These are phyloP conservation scores for Sminthurides aquaticus DNA, from an alignment of 2,888 invertebrate species.

Conservation along the genomic window DNA sequence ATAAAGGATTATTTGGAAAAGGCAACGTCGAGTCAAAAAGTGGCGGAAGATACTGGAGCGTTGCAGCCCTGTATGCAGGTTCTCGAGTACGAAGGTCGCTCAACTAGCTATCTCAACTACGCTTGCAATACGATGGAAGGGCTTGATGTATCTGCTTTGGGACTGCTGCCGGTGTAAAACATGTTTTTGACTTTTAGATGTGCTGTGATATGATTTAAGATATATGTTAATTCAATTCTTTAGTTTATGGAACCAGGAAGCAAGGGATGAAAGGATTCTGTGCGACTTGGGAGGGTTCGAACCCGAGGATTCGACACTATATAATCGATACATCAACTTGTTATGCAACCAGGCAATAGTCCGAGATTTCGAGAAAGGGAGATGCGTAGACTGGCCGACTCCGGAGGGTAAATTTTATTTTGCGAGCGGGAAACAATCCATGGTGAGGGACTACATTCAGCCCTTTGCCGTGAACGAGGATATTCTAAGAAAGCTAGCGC, in stretches of 20 bases:
- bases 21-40: background rate
- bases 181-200: background rate
- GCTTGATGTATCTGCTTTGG: slow-evolving; percentile 6
- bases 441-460: slow-evolving; percentile 4
- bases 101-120: slow-evolving; percentile 9
- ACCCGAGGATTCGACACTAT: too few relatives aligned
- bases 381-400: slow-evolving; percentile 5
- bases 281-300: too few relatives aligned
- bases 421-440: background rate
- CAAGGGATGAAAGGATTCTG: too few relatives aligned
- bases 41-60: background rate
- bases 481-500: background rate
- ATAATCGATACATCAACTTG: background rate
- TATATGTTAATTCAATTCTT: too few relatives aligned
- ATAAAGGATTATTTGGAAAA: too few relatives aligned
- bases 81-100: slow-evolving; percentile 12
- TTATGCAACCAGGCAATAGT: background rate
- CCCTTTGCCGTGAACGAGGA: slow-evolving; percentile 7
- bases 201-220: background rate
- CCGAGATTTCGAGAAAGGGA: background rate
- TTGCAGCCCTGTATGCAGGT: slow-evolving; percentile 12
- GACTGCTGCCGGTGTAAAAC: background rate
- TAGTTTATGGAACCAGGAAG: too few relatives aligned
- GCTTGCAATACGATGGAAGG: slow-evolving; percentile 13
- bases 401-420: slow-evolving; percentile 8